Base-by-base conservation (phyloP, 2,888 invertebrate genomes). In the Phorcus lineatus region DNA sequence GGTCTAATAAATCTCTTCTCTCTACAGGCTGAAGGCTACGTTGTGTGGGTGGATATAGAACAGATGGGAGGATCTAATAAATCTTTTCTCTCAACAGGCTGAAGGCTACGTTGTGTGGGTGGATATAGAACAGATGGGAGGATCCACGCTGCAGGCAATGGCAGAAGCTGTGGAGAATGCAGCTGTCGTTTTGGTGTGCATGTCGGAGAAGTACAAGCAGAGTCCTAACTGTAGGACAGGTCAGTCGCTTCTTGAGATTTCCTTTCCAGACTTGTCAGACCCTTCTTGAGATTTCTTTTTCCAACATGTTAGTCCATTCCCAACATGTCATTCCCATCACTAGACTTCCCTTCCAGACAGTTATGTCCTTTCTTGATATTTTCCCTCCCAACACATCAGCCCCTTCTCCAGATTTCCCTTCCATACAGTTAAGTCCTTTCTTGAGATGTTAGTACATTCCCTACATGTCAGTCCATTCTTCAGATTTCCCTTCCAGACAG, bases 121-220 rank as follows among this genome's bases (percentile, higher is more conserved):
- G 7, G 92, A 92, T 84, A 85, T 90, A 7, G 92, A 92, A 66
- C 88, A 91, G 83, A 91, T 92, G 89, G 89, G 90, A 16, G 91
- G 91, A 1, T 91, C 91, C 6, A 91, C 91, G 0, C 84, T 92
- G 36, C 89, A 91, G 17, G 89, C 90, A 0, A 92, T 92, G 92
- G 91, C 92, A 0, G 86, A 87, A 11, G 92, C 91, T 1, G 88
- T 92, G 17, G 92, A 92, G 81, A 88, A 91, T 54, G 85, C 92
- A 0, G 88, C 88, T 6, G 88, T 92, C 0, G 91, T 92, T 0
- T 82, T 92, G 7, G 80, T 92, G 11, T 92, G 91, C 81, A 91
- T 91, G 89, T 91, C 92, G 0, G 91, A 92, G 81, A 91, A 90
- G 80, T 92, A 92, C 82, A 92, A 92, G 81, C 87, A 90, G 81